A percentile compares a stretch with the other conserved stretches of the same genome.
Conservation (phyloP, 2,888 invertebrate genomes). For the Macropis europaea region DNA sequence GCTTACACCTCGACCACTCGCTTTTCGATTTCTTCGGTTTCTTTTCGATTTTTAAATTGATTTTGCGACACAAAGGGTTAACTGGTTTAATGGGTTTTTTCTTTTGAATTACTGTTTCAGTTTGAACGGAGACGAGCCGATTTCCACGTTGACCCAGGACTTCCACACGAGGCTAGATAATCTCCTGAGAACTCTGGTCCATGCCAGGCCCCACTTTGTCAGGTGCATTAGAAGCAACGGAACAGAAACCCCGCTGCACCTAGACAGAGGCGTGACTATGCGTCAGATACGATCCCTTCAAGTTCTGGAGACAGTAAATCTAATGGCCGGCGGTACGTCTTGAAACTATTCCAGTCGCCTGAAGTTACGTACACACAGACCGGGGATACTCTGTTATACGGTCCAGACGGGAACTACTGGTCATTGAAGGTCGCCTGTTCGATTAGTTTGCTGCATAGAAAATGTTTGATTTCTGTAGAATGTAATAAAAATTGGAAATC, state of each 20-base stretch:
- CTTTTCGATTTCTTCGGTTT: no score
- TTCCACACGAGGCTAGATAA: conserved; percentile 97
- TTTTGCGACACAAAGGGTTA: no score
- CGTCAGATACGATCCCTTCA: conserved; percentile 92
- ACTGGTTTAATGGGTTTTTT: no score
- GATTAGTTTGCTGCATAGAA: no score
- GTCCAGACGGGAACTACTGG: no score
- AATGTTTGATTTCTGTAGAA: no score
- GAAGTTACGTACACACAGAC: not conserved
- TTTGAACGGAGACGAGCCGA: conserved; percentile 91
- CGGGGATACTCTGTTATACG: not conserved
- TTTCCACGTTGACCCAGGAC: conserved; percentile 95
- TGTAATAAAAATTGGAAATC: no score
- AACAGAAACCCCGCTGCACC: conserved; percentile 89
- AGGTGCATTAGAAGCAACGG: conserved; percentile 94
- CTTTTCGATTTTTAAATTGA: no score
- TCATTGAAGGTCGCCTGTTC: no score
- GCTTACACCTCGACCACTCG: no score
- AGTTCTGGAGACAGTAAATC: conserved; percentile 95
- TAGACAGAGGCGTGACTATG: conserved; percentile 92
- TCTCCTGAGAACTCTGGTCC: conserved; percentile 93
- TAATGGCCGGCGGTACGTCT: conserved; percentile 91
- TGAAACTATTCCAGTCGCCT: not conserved
- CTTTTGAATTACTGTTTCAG: no score
- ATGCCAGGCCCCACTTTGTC: conserved; percentile 96